Conservation (phyloP, 2,113 vertebrate genomes). For the Phainopepla nitens region DNA sequence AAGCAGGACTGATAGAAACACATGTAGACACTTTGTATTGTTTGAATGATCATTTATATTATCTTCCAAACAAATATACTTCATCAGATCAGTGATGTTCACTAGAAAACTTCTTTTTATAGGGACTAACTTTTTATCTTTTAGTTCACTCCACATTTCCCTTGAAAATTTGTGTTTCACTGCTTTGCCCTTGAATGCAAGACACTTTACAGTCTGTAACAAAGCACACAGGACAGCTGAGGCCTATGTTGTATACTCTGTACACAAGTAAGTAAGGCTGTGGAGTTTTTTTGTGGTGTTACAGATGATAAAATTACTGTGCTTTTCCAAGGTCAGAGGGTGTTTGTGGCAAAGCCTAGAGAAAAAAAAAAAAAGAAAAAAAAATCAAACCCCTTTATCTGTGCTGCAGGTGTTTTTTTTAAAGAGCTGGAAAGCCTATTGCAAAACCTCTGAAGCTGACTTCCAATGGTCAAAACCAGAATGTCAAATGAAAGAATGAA, state of each 20-base stretch:
- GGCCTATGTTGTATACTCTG: neutral
- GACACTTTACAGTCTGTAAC: neutral
- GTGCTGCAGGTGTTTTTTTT: neutral
- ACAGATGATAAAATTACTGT: neutral
- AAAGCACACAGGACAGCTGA: neutral
- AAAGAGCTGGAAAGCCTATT: neutral
- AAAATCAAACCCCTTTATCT: neutral
- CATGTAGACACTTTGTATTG: neutral
- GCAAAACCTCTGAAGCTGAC: neutral
- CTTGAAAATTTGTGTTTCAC: neutral
- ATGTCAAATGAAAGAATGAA: neutral
- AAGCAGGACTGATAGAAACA: neutral
- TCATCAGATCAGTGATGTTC: neutral
- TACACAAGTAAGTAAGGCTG: neutral
- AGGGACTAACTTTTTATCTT: neutral
- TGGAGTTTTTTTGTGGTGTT: neutral
- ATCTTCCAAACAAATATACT: neutral
- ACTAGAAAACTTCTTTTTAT: neutral
- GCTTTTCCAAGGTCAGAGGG: neutral
- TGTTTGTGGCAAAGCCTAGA: neutral
- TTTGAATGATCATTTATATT: neutral
- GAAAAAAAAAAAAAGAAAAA: neutral
- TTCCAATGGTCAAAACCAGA: neutral
- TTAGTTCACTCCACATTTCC: neutral
- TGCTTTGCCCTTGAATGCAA: neutral